phyloP scores from a whole-genome alignment of 2,113 vertebrate genomes.

The Cryptomyrus ogoouensis region DNA sequence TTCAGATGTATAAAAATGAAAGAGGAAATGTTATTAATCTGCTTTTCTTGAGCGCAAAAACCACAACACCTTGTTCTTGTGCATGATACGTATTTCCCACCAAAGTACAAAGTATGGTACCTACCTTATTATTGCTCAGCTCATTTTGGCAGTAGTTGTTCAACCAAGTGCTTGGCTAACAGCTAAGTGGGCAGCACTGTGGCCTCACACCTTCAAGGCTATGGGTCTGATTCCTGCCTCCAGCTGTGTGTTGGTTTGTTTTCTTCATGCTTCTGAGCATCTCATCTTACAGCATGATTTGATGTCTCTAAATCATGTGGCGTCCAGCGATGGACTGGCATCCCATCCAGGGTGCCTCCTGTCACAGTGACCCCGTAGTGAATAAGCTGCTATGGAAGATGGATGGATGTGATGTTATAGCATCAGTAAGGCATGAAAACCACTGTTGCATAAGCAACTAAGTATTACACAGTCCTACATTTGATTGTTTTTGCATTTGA shows the following conservation, averaged over 20 bases:
- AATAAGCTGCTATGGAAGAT: neutral
- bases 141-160: neutral
- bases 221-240: neutral
- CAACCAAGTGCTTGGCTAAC: neutral
- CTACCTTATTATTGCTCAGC: neutral
- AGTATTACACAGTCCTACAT: neutral
- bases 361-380: neutral
- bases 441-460: neutral
- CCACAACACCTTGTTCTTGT: neutral
- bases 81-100: neutral
- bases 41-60: neutral
- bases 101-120: neutral
- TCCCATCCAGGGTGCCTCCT: neutral
- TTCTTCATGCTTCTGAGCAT: neutral
- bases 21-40: neutral
- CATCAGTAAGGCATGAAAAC: neutral
- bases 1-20: neutral
- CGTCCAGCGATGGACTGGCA: neutral
- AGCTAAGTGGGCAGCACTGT: neutral
- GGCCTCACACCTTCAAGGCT: neutral
- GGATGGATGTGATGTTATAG: neutral
- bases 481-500: neutral
- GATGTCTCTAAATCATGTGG: neutral
- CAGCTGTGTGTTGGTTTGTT: neutral
- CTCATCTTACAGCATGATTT: neutral